A percentile compares a stretch with the other conserved stretches of the same genome.
Conservation (phyloP, 1,140 invertebrate genomes). For the Nymphalis io region DNA sequence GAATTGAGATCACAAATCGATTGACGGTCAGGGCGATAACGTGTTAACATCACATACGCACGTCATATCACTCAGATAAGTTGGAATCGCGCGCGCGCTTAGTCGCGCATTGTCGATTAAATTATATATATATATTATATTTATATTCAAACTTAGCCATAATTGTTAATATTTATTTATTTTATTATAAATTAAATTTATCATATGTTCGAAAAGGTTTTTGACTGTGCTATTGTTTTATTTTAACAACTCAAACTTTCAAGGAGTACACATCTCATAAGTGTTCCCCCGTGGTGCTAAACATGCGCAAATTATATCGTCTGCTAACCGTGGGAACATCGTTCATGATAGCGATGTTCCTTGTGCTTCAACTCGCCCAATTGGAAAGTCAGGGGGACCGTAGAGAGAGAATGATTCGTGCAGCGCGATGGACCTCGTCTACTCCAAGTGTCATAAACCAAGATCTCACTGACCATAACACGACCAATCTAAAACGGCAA, state of each 20-base stretch:
- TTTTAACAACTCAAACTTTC: no score
- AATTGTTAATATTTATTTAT: no score
- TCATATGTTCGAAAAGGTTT: no score
- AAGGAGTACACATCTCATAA: background rate
- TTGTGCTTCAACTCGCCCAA: constrained; percentile 38
- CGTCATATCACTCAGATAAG: constrained; percentile 26
- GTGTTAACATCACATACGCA: constrained; percentile 18
- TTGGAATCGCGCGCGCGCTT: constrained; percentile 24
- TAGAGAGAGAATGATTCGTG: constrained; percentile 22
- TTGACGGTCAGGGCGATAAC: constrained; percentile 23
- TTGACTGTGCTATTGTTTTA: no score
- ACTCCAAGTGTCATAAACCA: background rate
- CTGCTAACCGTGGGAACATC: constrained; percentile 35
- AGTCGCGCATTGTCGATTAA: constrained; percentile 11
- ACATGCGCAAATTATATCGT: constrained; percentile 52
- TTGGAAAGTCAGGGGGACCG: constrained; percentile 6
- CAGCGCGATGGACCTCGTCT: constrained; percentile 13
- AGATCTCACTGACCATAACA: constrained; percentile 1
- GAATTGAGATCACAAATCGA: constrained; percentile 28
- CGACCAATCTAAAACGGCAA: constrained; percentile 14
- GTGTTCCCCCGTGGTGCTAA: constrained; percentile 22
- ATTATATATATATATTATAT: background rate
- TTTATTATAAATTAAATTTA: no score
- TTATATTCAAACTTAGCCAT: background rate
- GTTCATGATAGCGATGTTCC: constrained; percentile 40